Evolutionary conservation across 1,140 invertebrate species (phyloP).

Genomic region (Philotrypesis tridentata): DNA sequence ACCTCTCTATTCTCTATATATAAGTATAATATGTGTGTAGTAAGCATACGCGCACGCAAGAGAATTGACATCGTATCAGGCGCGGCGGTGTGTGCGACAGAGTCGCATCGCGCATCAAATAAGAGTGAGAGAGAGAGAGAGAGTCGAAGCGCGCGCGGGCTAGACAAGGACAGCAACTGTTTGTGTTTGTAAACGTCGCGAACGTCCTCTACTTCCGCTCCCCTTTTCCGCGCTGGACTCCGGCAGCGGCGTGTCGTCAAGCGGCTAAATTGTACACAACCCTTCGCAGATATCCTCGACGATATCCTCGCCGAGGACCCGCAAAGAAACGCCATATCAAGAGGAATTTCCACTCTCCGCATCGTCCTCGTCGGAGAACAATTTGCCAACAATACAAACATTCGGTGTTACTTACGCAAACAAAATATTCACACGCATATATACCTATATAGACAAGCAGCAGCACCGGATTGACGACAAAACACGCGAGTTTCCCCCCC

Average conservation of each 20-base stretch:
- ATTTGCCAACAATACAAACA: not conserved
- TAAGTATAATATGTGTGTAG: no score
- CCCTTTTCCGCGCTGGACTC: conserved; percentile 77
- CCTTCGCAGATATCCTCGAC: conserved; percentile 39
- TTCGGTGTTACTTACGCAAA: no score
- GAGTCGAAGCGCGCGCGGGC: no score
- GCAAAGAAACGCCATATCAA: no score
- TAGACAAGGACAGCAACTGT: not conserved
- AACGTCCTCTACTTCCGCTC: conserved; percentile 50
- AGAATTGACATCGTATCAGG: no score
- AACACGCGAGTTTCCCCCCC: not conserved
- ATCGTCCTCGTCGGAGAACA: no score
- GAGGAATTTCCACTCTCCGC: no score
- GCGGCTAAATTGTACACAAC: not conserved
- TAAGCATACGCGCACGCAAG: no score
- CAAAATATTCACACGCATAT: not conserved
- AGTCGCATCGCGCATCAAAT: no score
- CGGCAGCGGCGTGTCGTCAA: conserved; percentile 69
- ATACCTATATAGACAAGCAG: not conserved
- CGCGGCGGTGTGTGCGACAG: no score
- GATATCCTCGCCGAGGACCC: not conserved
- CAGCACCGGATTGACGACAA: not conserved
- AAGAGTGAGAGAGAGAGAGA: no score
- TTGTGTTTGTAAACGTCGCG: conserved; percentile 27
- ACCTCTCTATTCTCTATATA: no score